Conservation (phyloP, 1,140 invertebrate species). For the Ostrea edulis region DNA sequence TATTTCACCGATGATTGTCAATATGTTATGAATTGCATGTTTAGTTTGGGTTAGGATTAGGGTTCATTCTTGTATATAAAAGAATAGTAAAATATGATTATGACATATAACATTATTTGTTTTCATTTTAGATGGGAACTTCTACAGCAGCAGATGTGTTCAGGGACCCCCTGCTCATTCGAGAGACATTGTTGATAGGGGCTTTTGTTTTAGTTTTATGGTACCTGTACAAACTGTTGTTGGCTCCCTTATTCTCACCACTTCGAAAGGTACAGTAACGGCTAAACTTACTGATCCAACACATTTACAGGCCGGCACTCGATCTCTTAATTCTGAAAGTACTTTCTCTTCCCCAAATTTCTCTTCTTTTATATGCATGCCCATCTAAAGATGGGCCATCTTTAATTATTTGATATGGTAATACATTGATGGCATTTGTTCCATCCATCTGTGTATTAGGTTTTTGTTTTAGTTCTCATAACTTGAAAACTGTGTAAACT, state of each 20-base stretch:
- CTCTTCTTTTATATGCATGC: too few species aligned
- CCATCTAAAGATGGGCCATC: too few species aligned
- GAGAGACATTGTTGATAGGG: background rate
- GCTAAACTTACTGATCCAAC: background rate
- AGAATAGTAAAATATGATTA: background rate
- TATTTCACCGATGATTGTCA: too few species aligned
- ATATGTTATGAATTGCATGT: background rate
- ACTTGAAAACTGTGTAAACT: too few species aligned
- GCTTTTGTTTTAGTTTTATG: constrained; percentile 36
- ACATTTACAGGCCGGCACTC: too few species aligned
- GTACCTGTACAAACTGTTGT: constrained; percentile 56
- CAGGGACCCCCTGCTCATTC: background rate
- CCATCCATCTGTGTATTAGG: too few species aligned
- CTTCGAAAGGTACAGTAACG: constrained; percentile 53
- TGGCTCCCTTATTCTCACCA: constrained; percentile 62
- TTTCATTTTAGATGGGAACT: background rate
- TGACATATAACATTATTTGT: background rate
- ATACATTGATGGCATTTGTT: background rate
- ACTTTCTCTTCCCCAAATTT: too few species aligned
- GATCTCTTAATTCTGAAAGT: too few species aligned
- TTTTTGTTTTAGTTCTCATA: too few species aligned
- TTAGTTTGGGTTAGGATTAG: too few species aligned
- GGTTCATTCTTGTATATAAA: background rate
- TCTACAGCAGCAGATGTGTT: background rate
- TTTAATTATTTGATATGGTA: too few species aligned